phyloP scores from a whole-genome alignment of 2,888 invertebrate genomes.

The Sphinx pinastri region DNA sequence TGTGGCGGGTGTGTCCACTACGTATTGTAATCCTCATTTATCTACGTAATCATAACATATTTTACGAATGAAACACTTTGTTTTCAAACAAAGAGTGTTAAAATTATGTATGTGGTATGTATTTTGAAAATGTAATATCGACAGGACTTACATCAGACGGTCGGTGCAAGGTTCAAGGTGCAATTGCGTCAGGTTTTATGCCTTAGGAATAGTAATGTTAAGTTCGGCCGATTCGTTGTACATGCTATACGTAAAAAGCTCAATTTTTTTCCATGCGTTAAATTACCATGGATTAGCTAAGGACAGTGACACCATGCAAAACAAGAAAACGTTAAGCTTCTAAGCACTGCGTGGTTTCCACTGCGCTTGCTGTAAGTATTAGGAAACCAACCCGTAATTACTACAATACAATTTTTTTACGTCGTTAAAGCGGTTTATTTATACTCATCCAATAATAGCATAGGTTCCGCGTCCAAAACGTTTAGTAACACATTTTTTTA shows the following conservation, averaged over 20 bases:
- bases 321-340: too few relatives aligned
- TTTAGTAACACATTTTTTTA: slow-evolving; percentile 16
- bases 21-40: slow-evolving; percentile 36
- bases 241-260: too few relatives aligned
- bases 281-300: too few relatives aligned
- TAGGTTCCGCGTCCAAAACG: slow-evolving; percentile 1
- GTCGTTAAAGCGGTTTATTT: background rate
- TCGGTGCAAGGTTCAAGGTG: slow-evolving; percentile 57
- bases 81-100: background rate
- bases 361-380: too few relatives aligned
- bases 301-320: too few relatives aligned
- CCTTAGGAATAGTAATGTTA: slow-evolving; percentile 8
- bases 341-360: too few relatives aligned
- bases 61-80: slow-evolving; percentile 13
- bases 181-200: slow-evolving; percentile 51
- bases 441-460: background rate
- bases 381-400: background rate
- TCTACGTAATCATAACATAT: slow-evolving; percentile 23
- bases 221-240: background rate
- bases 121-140: slow-evolving; percentile 32
- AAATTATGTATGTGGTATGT: background rate
- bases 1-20: slow-evolving; percentile 72
- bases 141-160: slow-evolving; percentile 52
- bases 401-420: slow-evolving; percentile 12
- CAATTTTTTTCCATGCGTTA: too few relatives aligned